Conservation (phyloP, 2,888 invertebrate genomes). For the Podabrus alpinus region DNA sequence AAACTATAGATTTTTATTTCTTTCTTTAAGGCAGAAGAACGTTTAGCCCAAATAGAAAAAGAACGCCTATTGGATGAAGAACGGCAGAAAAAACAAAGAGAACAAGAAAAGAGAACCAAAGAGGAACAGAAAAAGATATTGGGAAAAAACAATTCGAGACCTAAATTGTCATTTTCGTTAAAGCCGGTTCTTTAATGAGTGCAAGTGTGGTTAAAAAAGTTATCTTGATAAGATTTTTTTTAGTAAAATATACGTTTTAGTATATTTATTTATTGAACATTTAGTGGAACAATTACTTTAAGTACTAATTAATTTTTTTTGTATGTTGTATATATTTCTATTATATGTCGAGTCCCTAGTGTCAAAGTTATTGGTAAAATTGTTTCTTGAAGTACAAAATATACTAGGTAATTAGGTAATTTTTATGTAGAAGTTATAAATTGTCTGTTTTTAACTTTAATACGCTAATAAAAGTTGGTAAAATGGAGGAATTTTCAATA, state of each 20-base stretch:
- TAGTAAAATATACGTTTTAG: not conserved
- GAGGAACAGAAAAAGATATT: constrained; percentile 97
- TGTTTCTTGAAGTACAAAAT: not conserved
- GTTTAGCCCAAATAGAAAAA: constrained; percentile 94
- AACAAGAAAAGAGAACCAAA: constrained; percentile 88
- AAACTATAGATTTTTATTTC: constrained; percentile 4
- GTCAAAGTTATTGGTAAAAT: not conserved
- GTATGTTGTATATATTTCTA: not conserved
- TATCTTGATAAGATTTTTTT: not conserved
- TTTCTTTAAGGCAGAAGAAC: constrained; percentile 84
- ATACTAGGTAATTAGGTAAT: not conserved
- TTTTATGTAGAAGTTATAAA: not conserved
- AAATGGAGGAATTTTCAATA: not conserved
- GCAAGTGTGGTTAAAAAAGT: constrained; percentile 4
- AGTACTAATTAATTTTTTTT: not conserved
- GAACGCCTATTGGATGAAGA: constrained; percentile 96
- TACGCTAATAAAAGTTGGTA: not conserved
- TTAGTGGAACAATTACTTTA: not conserved
- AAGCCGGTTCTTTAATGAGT: constrained; percentile 68
- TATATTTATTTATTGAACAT: not conserved
- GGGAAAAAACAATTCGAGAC: constrained; percentile 95
- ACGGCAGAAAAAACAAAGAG: constrained; percentile 87
- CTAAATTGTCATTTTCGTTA: constrained; percentile 89
- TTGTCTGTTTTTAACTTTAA: not conserved
- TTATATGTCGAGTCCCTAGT: not conserved